These are phyloP conservation scores for Ammodytes marinus DNA, from an alignment of 2,113 vertebrate species.

Conservation along the genomic window DNA sequence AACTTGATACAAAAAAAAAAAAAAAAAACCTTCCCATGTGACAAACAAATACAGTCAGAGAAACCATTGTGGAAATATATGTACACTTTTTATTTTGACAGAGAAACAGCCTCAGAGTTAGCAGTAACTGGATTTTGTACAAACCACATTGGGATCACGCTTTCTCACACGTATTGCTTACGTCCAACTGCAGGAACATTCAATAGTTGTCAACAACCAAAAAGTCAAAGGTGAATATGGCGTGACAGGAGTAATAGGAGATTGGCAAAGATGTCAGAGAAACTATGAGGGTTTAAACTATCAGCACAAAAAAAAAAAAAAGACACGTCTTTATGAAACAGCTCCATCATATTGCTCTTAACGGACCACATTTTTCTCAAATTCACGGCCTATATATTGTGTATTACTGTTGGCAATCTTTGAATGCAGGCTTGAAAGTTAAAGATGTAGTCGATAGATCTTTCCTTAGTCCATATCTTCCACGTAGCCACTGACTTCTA, in stretches of 20 bases:
- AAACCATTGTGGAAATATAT: constrained; percentile 17
- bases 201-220: neutral
- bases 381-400: neutral
- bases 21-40: neutral
- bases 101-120: constrained; percentile 10
- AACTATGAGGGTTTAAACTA: neutral
- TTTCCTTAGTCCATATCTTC: neutral
- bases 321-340: neutral
- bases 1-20: no score
- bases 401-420: neutral
- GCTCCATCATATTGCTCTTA: neutral
- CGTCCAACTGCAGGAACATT: constrained; percentile 15
- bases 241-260: neutral
- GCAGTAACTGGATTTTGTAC: neutral
- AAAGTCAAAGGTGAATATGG: neutral
- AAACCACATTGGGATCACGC: constrained; percentile 5
- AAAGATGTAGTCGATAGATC: neutral
- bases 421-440: neutral
- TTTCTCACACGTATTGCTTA: neutral
- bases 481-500: neutral
- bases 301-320: neutral
- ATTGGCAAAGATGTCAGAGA: neutral
- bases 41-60: neutral
- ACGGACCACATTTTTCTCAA: neutral
- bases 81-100: constrained; percentile 42